Conservation (phyloP, 2,888 invertebrate genomes). For the Erannis defoliaria region DNA sequence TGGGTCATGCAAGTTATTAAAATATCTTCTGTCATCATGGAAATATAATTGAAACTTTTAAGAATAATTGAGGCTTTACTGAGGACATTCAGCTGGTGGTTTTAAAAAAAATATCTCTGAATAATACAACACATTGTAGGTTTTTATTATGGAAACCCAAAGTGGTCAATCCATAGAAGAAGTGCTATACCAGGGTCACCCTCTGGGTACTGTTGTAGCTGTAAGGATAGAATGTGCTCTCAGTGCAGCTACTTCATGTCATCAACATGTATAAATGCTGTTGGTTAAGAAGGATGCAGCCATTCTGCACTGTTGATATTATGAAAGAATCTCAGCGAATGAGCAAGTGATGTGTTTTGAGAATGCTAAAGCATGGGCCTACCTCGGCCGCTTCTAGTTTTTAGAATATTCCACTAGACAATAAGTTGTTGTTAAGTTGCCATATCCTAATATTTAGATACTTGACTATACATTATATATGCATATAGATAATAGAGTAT, state of each 20-base stretch:
- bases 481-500: constrained; percentile 77
- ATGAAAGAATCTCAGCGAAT: neutral
- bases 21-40: neutral
- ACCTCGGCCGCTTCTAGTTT: constrained; percentile 50
- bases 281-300: neutral
- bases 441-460: constrained; percentile 85
- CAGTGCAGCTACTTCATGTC: constrained; percentile 18
- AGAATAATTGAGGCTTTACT: constrained; percentile 33
- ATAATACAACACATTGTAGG: constrained; percentile 6
- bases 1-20: neutral
- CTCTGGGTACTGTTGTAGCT: neutral
- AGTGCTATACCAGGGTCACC: neutral
- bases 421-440: constrained; percentile 85
- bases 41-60: neutral
- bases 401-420: constrained; percentile 82
- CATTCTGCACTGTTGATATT: neutral
- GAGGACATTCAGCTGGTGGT: constrained; percentile 17
- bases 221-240: constrained; percentile 2
- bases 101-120: constrained; percentile 36
- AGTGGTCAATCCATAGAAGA: constrained; percentile 4
- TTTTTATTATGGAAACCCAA: constrained; percentile 1
- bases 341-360: constrained; percentile 3
- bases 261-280: neutral
- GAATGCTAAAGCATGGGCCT: constrained; percentile 25
- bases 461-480: constrained; percentile 73